A percentile compares a stretch with the other conserved stretches of the same genome.
Conservation (phyloP, 1,140 invertebrate genomes). For the Zaprionus africanus region DNA sequence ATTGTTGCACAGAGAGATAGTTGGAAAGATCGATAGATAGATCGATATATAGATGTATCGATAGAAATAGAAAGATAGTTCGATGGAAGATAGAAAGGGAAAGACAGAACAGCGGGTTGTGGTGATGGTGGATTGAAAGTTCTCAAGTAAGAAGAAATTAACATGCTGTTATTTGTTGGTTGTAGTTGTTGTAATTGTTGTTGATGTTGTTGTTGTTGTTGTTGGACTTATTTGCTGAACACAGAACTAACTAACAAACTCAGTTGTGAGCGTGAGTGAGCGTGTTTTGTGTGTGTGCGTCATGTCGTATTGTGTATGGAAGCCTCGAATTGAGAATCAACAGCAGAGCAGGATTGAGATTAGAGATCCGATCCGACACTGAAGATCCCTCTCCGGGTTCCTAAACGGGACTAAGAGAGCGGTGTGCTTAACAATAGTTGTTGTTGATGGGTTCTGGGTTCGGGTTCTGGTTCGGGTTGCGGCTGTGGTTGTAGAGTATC, state of each 20-base stretch:
- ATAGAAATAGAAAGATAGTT: conserved; percentile 31
- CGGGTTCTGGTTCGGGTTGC: conserved; percentile 1
- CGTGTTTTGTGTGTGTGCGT: conserved; percentile 38
- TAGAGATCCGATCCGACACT: neutral
- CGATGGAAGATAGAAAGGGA: conserved; percentile 21
- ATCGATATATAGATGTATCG: conserved; percentile 18
- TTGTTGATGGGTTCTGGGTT: conserved; percentile 13
- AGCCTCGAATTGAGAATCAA: conserved; percentile 33
- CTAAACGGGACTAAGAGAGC: conserved; percentile 74
- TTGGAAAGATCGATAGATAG: conserved; percentile 26
- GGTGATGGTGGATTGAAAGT: conserved; percentile 40
- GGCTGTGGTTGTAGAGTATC: conserved; percentile 55
- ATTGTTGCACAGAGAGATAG: conserved; percentile 53
- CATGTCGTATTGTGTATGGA: neutral
- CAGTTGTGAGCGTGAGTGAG: conserved; percentile 55
- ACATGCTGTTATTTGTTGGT: conserved; percentile 79
- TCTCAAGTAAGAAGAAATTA: conserved; percentile 77
- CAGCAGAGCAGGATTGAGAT: conserved; percentile 44
- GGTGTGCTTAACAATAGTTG: conserved; percentile 73
- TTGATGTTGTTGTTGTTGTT: conserved; percentile 73
- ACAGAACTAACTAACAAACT: conserved; percentile 46
- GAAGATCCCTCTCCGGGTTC: conserved; percentile 11
- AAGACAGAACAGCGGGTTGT: conserved; percentile 18
- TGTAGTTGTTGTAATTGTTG: conserved; percentile 71
- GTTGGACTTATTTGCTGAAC: conserved; percentile 77